A percentile compares a stretch with the other conserved stretches of the same genome.
phyloP scores from a whole-genome alignment of 53 echinoderm and acorn worm genomes.

The Zoroaster sp. region DNA sequence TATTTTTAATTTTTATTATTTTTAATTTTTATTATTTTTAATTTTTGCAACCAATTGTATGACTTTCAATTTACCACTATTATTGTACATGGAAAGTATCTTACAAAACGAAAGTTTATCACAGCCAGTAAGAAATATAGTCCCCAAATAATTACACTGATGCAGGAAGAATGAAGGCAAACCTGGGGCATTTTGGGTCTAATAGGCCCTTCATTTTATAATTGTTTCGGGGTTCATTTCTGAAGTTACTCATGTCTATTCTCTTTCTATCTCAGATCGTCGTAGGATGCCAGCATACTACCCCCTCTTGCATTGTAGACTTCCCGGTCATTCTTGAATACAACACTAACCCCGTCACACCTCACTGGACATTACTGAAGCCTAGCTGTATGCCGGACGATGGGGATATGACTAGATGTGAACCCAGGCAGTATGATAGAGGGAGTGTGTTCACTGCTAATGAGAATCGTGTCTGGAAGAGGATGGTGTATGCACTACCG shows the following conservation, averaged over 20 bases:
- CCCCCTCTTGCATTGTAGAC: slow-evolving; percentile 50
- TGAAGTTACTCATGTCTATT: too few relatives aligned
- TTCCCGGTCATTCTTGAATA: slow-evolving; percentile 75
- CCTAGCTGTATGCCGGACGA: slow-evolving; percentile 80
- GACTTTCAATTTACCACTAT: too few relatives aligned
- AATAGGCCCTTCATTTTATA: too few relatives aligned
- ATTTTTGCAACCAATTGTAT: too few relatives aligned
- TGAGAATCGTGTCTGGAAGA: slow-evolving; percentile 69
- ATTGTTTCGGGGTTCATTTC: background rate
- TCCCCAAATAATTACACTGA: too few relatives aligned
- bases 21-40: too few relatives aligned
- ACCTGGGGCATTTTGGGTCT: too few relatives aligned
- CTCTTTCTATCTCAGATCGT: slow-evolving; percentile 61
- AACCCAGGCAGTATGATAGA: slow-evolving; percentile 62
- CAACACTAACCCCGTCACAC: slow-evolving; percentile 66
- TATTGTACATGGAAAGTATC: too few relatives aligned
- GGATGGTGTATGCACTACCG: slow-evolving; percentile 75
- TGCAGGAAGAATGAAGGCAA: too few relatives aligned
- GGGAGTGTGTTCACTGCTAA: slow-evolving; percentile 79
- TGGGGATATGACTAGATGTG: slow-evolving; percentile 52
- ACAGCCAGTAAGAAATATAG: too few relatives aligned
- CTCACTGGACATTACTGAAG: slow-evolving; percentile 69
- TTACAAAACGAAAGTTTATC: too few relatives aligned
- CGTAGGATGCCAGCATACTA: slow-evolving; percentile 74
- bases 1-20: too few relatives aligned